Conservation (phyloP, 2,888 invertebrate species). For the Tachina lurida region DNA sequence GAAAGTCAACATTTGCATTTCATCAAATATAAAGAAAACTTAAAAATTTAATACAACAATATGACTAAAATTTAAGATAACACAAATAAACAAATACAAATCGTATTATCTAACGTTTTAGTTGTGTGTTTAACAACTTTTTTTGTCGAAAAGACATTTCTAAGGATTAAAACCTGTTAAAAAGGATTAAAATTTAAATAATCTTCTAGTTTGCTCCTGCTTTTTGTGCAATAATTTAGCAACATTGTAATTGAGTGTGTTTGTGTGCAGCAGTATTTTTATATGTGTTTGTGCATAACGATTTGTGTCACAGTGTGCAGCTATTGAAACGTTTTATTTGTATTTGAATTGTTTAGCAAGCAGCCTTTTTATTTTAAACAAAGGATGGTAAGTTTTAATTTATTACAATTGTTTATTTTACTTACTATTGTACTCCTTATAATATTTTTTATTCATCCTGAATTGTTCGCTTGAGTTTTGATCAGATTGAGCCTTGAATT, state of each 20-base stretch:
- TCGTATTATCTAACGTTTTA: not conserved
- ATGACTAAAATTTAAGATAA: too few relatives aligned
- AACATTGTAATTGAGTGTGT: not conserved
- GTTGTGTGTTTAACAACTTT: conserved; percentile 10
- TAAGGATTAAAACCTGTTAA: conserved; percentile 56
- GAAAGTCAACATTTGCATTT: not conserved
- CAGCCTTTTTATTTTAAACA: conserved; percentile 34
- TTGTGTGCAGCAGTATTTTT: not conserved
- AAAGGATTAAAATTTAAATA: conserved; percentile 58
- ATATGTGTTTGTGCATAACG: not conserved
- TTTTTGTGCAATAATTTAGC: not conserved
- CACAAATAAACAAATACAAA: not conserved
- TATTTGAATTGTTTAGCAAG: conserved; percentile 47
- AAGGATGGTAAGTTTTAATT: conserved; percentile 48
- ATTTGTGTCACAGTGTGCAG: conserved; percentile 39
- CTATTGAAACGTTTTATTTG: conserved; percentile 19
- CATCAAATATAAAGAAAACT: not conserved
- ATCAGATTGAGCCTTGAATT: not conserved
- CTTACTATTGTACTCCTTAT: not conserved
- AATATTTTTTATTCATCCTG: not conserved
- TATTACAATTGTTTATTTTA: not conserved
- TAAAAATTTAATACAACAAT: not conserved
- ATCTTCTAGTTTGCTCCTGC: conserved; percentile 4
- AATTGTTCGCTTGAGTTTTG: not conserved
- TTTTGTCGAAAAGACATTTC: conserved; percentile 14